phyloP scores from a whole-genome alignment of 2,797 vertebrate genomes.

The Austrolebias charrua region DNA sequence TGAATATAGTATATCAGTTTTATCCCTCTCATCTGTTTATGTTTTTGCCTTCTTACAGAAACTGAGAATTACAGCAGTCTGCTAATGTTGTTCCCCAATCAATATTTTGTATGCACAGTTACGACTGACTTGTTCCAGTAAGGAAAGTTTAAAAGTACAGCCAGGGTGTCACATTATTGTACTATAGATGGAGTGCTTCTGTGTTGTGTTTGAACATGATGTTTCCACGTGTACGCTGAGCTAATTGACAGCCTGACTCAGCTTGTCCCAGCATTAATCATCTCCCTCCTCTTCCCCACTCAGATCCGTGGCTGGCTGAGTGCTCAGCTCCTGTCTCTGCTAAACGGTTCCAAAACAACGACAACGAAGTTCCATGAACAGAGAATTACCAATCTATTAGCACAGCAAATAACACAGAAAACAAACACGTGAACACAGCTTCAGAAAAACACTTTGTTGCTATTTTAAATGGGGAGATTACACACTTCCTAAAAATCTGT shows the following conservation, averaged over 20 bases:
- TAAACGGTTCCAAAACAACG: neutral
- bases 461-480: no score
- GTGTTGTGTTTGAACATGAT: neutral
- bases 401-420: no score
- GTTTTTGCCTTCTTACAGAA: conserved; percentile 4
- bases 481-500: no score
- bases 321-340: neutral
- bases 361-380: neutral
- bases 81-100: conserved; percentile 14
- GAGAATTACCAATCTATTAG: no score
- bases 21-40: neutral
- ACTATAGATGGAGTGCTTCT: conserved; percentile 4
- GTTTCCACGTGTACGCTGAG: neutral
- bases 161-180: neutral
- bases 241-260: conserved; percentile 6
- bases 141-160: conserved; percentile 5
- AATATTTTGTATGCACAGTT: conserved; percentile 14
- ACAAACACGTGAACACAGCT: no score
- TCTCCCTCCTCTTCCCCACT: conserved; percentile 11
- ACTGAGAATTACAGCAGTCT: conserved; percentile 7
- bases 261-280: conserved; percentile 1
- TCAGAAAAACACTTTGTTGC: no score
- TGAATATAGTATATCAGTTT: no score
- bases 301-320: no score
- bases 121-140: neutral